Evolutionary conservation across 2,113 vertebrate genomes (phyloP), one percentile per base, ranked within the genome.

Genomic region (Cryptotis parvus): DNA sequence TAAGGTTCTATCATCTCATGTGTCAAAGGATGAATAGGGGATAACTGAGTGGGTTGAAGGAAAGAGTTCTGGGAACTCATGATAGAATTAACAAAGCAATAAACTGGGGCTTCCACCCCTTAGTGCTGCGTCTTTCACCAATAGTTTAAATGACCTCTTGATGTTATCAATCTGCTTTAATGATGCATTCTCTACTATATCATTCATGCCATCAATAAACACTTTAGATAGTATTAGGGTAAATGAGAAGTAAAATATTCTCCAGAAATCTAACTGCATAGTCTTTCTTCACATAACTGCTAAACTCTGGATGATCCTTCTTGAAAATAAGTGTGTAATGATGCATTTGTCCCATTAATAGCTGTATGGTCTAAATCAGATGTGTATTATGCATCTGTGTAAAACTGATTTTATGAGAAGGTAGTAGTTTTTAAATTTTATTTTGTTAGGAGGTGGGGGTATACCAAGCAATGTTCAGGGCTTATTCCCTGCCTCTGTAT

Each of bases 251-350:
- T 12, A 49, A 49, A 49, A 37, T 86, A 37, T 84, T 41, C 73
- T 91, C 39, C 33, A 45, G 70, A 78, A 66, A 35, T 41, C 15
- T 14, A 39, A 68, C 24, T 3, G 9, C 14, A 7, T 26, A 52
- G 58, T 29, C 74, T 81, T 83, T 83, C 66, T 70, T 82, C 61
- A 80, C 14, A 29, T 83, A 82, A 16, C 65, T 83, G 20, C 74
- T 77, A 68, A 84, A 43, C 70, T 49, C 22, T n/a, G 61, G 49
- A 26, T 29, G 22, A 52, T 61, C 24, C n/a, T 72, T 9, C 58
- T 83, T 86, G 39, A 70, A 41, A 66, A 83, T 74, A 75, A 83
- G 41, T 29, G 37, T 68, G 12, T 52, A 63, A 76, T 16, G 9
- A 69, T 43, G 29, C 11, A 33, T 58, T 52, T 82, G 15, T 74